Base-by-base conservation (phyloP, 2,113 vertebrate species). In the Macquaria australasica region DNA sequence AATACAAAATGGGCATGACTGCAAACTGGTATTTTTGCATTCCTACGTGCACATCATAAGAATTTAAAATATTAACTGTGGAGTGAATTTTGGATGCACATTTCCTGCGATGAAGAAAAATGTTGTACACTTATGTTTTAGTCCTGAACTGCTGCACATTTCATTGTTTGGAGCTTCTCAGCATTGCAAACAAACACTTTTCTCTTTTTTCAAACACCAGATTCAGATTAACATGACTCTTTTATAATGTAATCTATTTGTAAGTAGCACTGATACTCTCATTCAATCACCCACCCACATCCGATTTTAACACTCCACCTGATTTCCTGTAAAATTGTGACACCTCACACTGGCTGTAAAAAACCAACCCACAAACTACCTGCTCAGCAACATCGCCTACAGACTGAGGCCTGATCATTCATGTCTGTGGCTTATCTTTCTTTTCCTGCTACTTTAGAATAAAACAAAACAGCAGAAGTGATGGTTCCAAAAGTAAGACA, bases 391-490 rank as follows among this genome's bases (percentile, higher is more conserved):
- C 37, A 31, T 4, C 18, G 6, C 45, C 31, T 21, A 23, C 51
- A 77, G 3, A 79, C 66, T 2, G 37, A 73, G 72, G 50, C 74
- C 68, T 82, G 23, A 70, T 53, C 53, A 1, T 11, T 72, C 50
- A 16, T 8, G 10, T 63, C 25, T 60, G 37, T 28, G 16, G 34
- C 48, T 53, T 7, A 7, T 50, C 50, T 51, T 31, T 50, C 37
- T 83, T 73, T 83, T 53, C 21, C 25, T 79, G 16, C n/a, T 51
- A 28, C 71, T 86, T 76, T 64, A 39, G 3, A 21, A 85, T n/a
- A 14, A 81, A 85, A 74, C 1, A 31, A 72, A 81, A 67, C 4
- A 41, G 28, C 39, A 28, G 6, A 53, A 71, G 68, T 23, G 25
- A 71, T 16, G 43, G 18, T 41, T 77, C 15, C 20, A 59, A 39